phyloP scores from a whole-genome alignment of 2,113 vertebrate genomes.

The Nerophis lumbriciformis region DNA sequence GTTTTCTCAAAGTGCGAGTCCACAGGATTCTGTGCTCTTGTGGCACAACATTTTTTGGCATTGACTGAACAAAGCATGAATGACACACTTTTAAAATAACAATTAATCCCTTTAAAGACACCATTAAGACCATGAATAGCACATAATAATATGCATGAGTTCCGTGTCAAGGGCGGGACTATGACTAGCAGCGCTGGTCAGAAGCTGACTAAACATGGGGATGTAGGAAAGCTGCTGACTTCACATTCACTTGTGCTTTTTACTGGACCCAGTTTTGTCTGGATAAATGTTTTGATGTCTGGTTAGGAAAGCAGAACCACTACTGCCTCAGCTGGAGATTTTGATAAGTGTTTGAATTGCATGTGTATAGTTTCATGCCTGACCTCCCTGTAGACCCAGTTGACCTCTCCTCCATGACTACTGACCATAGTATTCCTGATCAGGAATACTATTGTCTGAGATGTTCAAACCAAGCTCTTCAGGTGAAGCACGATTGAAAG shows the following conservation, averaged over 20 bases:
- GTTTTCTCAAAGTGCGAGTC: too few species aligned
- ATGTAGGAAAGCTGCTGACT: slow-evolving; percentile 36
- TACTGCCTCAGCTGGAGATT: background rate
- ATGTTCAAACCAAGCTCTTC: too few species aligned
- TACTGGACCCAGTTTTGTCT: slow-evolving; percentile 4
- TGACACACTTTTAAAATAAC: slow-evolving; percentile 22
- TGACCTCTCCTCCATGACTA: background rate
- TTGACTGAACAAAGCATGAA: slow-evolving; percentile 21
- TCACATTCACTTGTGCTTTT: slow-evolving; percentile 4
- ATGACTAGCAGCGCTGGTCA: slow-evolving; percentile 14
- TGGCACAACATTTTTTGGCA: background rate
- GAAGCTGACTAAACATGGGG: slow-evolving; percentile 25
- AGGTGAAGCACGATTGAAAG: too few species aligned
- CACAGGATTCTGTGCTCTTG: background rate
- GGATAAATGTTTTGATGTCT: slow-evolving; percentile 27
- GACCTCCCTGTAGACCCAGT: background rate
- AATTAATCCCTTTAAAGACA: slow-evolving; percentile 27
- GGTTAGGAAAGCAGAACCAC: slow-evolving; percentile 4
- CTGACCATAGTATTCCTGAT: background rate
- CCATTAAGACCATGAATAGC: slow-evolving; percentile 32
- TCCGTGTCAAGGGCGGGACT: slow-evolving; percentile 25
- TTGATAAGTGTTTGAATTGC: slow-evolving; percentile 13
- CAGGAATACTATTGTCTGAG: background rate
- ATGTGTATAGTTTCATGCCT: background rate
- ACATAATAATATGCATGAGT: slow-evolving; percentile 24